Evolutionary conservation across 2,888 invertebrate species (phyloP).

Genomic region (Axea sp.): DNA sequence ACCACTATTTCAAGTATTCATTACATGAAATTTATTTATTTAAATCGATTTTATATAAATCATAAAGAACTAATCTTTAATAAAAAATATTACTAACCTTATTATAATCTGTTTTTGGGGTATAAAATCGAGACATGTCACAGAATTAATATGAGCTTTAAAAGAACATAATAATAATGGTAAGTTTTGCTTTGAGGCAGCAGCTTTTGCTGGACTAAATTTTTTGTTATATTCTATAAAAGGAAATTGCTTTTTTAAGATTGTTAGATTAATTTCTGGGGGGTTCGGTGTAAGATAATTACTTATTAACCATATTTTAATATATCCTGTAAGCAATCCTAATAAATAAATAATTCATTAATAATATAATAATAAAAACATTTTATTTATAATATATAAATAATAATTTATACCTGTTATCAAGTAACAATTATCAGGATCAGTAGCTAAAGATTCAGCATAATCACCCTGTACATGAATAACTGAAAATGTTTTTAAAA

Average conservation of each 20-base stretch:
- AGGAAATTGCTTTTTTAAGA: constrained; percentile 85
- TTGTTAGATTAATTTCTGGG: constrained; percentile 82
- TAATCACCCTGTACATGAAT: constrained; percentile 85
- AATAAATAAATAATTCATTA: neutral
- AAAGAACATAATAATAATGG: too few species aligned
- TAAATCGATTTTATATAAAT: neutral
- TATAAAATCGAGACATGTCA: constrained; percentile 84
- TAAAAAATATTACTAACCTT: too few species aligned
- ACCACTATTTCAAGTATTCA: too few species aligned
- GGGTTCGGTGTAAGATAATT: constrained; percentile 82
- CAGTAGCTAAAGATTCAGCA: constrained; percentile 86
- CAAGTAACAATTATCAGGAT: constrained; percentile 85
- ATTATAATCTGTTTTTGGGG: constrained; percentile 84
- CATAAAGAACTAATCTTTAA: neutral
- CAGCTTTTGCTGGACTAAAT: too few species aligned
- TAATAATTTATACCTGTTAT: constrained; percentile 82
- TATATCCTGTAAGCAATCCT: constrained; percentile 85
- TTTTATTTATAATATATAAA: neutral
- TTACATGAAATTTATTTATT: constrained; percentile 5
- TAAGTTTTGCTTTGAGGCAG: too few species aligned
- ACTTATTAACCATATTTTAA: constrained; percentile 88
- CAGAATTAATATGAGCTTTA: too few species aligned
- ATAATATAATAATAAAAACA: too few species aligned
- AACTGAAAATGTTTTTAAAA: constrained; percentile 85
- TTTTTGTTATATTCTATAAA: too few species aligned